A percentile compares a stretch with the other conserved stretches of the same genome.
Conservation (phyloP, 1,140 invertebrate species). For the Anastrepha ludens region DNA sequence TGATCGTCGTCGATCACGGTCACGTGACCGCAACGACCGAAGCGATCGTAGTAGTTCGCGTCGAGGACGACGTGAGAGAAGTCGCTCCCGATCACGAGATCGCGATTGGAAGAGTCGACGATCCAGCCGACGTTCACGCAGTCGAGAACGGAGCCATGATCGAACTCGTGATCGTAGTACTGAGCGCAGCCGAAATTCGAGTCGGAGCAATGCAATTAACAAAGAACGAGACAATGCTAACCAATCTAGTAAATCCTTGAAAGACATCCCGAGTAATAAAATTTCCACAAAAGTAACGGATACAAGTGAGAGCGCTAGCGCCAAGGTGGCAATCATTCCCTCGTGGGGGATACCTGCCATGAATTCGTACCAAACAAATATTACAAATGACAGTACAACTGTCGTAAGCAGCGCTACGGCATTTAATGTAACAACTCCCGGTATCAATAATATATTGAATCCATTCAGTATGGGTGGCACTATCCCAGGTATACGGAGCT, state of each 20-base stretch:
- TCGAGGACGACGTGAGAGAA: conserved; percentile 62
- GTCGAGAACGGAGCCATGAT: conserved; percentile 76
- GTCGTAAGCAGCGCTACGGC: neutral
- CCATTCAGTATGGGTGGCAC: conserved; percentile 9
- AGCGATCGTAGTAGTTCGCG: conserved; percentile 61
- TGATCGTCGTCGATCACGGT: conserved; percentile 63
- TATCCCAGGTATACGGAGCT: neutral
- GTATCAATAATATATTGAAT: neutral
- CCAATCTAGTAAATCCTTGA: conserved; percentile 56
- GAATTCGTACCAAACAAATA: conserved; percentile 46
- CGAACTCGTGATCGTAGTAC: conserved; percentile 76
- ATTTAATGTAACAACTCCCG: neutral
- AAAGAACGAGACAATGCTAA: conserved; percentile 18
- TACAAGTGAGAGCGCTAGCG: neutral
- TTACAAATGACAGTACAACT: neutral
- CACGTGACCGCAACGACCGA: conserved; percentile 67
- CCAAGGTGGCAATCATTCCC: neutral
- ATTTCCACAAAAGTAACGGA: neutral
- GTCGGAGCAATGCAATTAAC: conserved; percentile 2
- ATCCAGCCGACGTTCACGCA: conserved; percentile 68
- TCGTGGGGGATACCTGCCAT: conserved; percentile 5
- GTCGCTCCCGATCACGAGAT: conserved; percentile 61
- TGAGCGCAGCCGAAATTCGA: conserved; percentile 74
- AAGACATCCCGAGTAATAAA: conserved; percentile 5
- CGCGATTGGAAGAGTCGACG: conserved; percentile 51